Evolutionary conservation across 1,140 invertebrate species (phyloP).

Genomic region (Camponotus floridanus): DNA sequence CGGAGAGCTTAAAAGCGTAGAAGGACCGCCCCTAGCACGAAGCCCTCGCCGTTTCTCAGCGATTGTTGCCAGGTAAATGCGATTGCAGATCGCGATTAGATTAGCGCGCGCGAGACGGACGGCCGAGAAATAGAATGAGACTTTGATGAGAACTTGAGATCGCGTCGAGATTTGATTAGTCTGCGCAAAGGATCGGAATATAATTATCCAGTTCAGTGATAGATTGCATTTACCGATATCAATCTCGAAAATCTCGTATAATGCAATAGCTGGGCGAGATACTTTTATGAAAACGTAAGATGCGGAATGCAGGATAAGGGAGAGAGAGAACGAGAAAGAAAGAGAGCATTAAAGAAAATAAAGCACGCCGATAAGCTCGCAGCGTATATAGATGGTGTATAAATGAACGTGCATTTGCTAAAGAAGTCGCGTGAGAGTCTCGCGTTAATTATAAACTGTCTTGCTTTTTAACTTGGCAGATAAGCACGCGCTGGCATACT

Average conservation of each 20-base stretch:
- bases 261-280: background rate
- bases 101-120: constrained; percentile 31
- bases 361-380: constrained; percentile 53
- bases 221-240: background rate
- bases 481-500: constrained; percentile 58
- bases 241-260: background rate
- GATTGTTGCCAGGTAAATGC: constrained; percentile 62
- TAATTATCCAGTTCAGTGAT: constrained; percentile 12
- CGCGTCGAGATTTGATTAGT: constrained; percentile 32
- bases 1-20: constrained; percentile 7
- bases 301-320: background rate
- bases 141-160: constrained; percentile 45
- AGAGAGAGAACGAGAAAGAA: background rate
- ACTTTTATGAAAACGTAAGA: background rate
- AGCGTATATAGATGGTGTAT: constrained; percentile 39
- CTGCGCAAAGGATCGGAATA: background rate
- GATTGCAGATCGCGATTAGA: constrained; percentile 33
- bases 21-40: constrained; percentile 17
- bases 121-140: constrained; percentile 28
- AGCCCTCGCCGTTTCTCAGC: constrained; percentile 52
- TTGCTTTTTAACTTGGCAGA: constrained; percentile 60
- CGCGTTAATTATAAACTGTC: constrained; percentile 64
- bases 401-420: constrained; percentile 61
- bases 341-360: constrained; percentile 47
- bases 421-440: constrained; percentile 62